phyloP scores from a whole-genome alignment of 2,113 vertebrate genomes.

The Arizona elegans region DNA sequence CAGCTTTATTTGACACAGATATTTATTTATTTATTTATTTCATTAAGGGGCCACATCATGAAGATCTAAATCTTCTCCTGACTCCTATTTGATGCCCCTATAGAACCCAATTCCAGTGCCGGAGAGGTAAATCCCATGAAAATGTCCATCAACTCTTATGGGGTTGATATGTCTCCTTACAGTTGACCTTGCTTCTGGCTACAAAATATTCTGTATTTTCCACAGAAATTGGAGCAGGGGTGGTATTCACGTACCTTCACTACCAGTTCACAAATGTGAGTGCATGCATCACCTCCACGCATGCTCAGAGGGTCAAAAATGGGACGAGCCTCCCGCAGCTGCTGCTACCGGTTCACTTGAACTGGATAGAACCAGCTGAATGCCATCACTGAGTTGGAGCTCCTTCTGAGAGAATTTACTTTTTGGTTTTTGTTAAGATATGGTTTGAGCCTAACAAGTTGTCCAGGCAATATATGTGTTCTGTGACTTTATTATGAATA shows the following conservation, averaged over 20 bases:
- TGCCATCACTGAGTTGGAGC: neutral
- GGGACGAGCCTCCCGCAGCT: too few species aligned
- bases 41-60: neutral
- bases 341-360: too few species aligned
- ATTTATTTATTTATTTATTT: neutral
- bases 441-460: too few species aligned
- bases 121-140: neutral
- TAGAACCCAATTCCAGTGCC: neutral
- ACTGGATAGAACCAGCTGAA: too few species aligned
- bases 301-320: too few species aligned
- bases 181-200: neutral
- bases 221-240: neutral
- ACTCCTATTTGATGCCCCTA: neutral
- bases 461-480: too few species aligned
- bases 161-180: neutral
- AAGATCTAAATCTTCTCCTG: neutral
- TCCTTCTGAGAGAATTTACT: neutral
- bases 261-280: too few species aligned
- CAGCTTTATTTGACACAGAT: neutral
- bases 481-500: too few species aligned
- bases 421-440: neutral
- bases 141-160: neutral
- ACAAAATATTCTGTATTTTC: neutral
- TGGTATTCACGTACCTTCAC: too few species aligned
- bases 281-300: too few species aligned